Evolutionary conservation across 1,140 invertebrate species (phyloP).

Genomic region (Chironomus striatipennis): DNA sequence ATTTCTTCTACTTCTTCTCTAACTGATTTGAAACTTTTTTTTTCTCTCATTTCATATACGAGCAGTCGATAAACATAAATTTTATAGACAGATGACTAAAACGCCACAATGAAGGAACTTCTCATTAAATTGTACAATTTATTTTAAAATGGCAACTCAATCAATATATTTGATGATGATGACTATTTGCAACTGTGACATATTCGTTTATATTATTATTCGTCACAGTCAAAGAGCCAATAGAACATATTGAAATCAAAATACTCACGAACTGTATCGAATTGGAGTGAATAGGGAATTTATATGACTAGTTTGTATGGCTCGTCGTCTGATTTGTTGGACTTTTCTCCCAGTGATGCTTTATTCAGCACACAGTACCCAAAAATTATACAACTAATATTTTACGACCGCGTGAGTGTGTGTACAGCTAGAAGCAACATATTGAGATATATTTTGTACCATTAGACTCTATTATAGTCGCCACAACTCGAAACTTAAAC

Average conservation of each 20-base stretch:
- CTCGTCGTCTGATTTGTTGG: no score
- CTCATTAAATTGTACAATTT: constrained; percentile 14
- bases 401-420: not conserved
- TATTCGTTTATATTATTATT: not conserved
- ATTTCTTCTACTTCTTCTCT: no score
- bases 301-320: no score
- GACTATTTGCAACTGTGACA: constrained; percentile 4
- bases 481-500: not conserved
- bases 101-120: not conserved
- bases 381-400: not conserved
- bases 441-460: not conserved
- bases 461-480: not conserved
- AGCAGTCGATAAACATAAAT: no score
- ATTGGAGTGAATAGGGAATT: no score
- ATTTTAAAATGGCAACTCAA: not conserved
- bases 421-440: not conserved
- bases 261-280: no score
- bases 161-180: not conserved
- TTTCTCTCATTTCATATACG: no score
- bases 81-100: no score
- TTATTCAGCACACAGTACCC: not conserved
- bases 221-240: not conserved
- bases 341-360: no score
- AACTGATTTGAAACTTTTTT: no score
- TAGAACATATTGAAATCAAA: no score